Evolutionary conservation across 1,140 invertebrate genomes (phyloP), one percentile per base, ranked within the genome.

Genomic region (Trialeurodes vaporariorum): DNA sequence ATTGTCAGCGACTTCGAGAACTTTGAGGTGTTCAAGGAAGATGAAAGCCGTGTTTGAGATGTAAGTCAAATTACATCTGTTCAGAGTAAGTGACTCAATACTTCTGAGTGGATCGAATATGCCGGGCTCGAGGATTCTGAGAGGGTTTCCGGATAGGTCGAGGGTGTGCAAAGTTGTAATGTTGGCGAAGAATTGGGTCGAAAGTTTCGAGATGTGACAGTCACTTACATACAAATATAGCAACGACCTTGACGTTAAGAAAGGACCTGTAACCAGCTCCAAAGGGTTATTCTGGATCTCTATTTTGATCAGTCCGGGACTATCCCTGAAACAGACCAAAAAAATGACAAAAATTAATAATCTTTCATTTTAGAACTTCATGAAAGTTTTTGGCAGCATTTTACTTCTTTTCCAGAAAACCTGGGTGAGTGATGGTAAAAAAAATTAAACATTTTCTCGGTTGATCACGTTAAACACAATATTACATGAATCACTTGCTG

Each of bases 271-370:
- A 2, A 87, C 81, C 34, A 80, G 76, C 64, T 80, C 76, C 67
- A 89, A 72, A 0, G 85, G 85, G 75, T 88, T 89, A 70, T 84
- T 82, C 74, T 88, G 86, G 17, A 89, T 79, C 72, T 88, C 86
- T 59, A 89, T 77, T 21, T 85, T 86, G 64, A 88, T 83, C 27
- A 89, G 78, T 11, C 87, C 86, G 12, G 83, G 83, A 68, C 81
- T 85, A 74, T 87, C 85, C 69, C 87, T 89, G 82, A 24, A 74
- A 73, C 2, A 69, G 67, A 66, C 64, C 63, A 26, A 72, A 65
- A 22, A 67, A 24, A 68, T 22, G 0, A 1, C 59, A 65, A 12
- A 63, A 67, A 25, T 27, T n/a, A n/a, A n/a, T n/a, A n/a, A n/a
- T n/a, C n/a, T n/a, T n/a, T n/a, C n/a, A n/a, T n/a, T n/a, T 40